Evolutionary conservation across 2,888 invertebrate species (phyloP).

Genomic region (Urechis unicinctus): DNA sequence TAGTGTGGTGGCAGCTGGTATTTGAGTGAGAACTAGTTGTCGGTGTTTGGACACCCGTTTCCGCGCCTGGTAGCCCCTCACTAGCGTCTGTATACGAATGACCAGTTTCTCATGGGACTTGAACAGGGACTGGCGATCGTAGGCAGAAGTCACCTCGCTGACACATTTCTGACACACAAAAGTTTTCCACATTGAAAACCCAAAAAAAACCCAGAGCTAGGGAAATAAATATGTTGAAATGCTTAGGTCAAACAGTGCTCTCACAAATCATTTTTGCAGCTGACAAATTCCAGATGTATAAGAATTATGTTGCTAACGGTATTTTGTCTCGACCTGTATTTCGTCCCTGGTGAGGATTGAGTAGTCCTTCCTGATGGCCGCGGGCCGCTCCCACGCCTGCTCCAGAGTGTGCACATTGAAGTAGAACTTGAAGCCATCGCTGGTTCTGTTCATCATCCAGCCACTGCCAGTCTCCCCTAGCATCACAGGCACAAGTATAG

Average conservation of each 20-base stretch:
- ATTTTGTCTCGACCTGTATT: slow-evolving; percentile 26
- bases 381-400: slow-evolving; percentile 37
- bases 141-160: slow-evolving; percentile 38
- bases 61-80: slow-evolving; percentile 60
- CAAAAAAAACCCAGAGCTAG: too few relatives aligned
- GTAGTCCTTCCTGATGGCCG: slow-evolving; percentile 39
- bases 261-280: too few relatives aligned
- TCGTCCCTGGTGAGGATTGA: slow-evolving; percentile 44
- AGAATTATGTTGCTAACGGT: neutral
- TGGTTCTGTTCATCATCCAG: slow-evolving; percentile 45
- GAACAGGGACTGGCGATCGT: slow-evolving; percentile 42
- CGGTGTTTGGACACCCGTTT: slow-evolving; percentile 8
- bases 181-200: too few relatives aligned
- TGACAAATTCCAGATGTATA: too few relatives aligned
- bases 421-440: slow-evolving; percentile 32
- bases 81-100: slow-evolving; percentile 58
- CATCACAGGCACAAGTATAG: neutral
- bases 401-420: slow-evolving; percentile 38
- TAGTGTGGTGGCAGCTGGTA: slow-evolving; percentile 41
- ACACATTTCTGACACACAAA: slow-evolving; percentile 30
- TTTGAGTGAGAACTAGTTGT: slow-evolving; percentile 32
- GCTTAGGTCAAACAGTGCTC: neutral
- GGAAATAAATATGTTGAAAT: neutral
- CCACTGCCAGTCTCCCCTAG: slow-evolving; percentile 44
- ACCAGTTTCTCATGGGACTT: slow-evolving; percentile 50